phyloP scores from a whole-genome alignment of 2,888 invertebrate species.

The Cephus nigrinus region DNA sequence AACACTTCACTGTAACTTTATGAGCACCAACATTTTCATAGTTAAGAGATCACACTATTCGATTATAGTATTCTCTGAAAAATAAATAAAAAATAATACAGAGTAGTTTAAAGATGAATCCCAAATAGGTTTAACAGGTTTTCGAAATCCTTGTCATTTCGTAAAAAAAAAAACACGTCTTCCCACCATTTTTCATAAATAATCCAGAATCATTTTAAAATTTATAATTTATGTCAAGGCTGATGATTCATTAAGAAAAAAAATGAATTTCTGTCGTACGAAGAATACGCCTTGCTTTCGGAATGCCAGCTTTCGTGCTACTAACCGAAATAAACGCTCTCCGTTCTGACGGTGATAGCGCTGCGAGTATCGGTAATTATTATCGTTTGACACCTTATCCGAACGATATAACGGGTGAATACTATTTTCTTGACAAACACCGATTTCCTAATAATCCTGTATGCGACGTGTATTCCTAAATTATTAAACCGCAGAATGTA shows the following conservation, averaged over 20 bases:
- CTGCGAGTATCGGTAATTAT: conserved; percentile 55
- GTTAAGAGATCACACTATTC: background rate
- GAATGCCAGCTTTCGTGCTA: conserved; percentile 46
- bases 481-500: background rate
- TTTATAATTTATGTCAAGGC: background rate
- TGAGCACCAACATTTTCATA: background rate
- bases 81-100: background rate
- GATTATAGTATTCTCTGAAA: background rate
- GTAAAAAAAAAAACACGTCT: background rate
- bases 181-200: background rate
- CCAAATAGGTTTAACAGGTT: background rate
- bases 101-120: background rate
- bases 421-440: background rate
- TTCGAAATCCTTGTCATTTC: background rate
- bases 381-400: conserved; percentile 57
- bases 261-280: background rate
- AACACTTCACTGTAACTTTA: background rate
- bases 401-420: conserved; percentile 26
- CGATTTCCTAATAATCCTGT: background rate
- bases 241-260: background rate
- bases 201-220: background rate
- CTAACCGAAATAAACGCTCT: conserved; percentile 31
- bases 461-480: background rate
- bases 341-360: conserved; percentile 28
- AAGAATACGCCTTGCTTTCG: conserved; percentile 35